phyloP scores from a whole-genome alignment of 2,113 vertebrate species.

The Silurus asotus region DNA sequence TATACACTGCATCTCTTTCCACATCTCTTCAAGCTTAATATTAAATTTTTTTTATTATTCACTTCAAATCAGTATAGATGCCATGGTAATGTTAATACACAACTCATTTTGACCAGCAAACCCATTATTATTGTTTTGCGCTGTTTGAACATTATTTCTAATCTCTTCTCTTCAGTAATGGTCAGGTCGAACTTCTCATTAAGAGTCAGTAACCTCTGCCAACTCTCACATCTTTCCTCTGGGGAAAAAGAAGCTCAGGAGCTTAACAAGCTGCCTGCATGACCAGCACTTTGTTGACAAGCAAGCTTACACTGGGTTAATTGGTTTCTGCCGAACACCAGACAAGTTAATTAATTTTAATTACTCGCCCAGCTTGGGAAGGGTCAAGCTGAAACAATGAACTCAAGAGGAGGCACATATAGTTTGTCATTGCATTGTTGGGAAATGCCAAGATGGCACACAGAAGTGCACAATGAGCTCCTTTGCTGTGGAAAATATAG shows the following conservation, averaged over 20 bases:
- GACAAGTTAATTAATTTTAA: conserved; percentile 76
- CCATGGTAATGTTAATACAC: not conserved
- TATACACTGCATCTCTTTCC: not conserved
- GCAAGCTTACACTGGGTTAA: conserved; percentile 62
- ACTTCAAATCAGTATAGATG: not conserved
- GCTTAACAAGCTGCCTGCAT: conserved; percentile 56
- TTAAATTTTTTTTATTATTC: not conserved
- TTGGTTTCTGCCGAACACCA: conserved; percentile 66
- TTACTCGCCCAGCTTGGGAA: conserved; percentile 59
- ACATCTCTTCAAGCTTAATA: not conserved
- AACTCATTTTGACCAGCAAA: conserved; percentile 11
- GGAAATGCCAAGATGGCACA: not conserved
- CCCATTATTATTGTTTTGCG: conserved; percentile 49
- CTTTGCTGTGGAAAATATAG: not conserved
- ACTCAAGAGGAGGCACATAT: conserved; percentile 34
- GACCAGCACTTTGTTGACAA: conserved; percentile 67
- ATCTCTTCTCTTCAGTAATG: conserved; percentile 33
- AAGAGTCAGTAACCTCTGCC: conserved; percentile 56
- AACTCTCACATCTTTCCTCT: conserved; percentile 69
- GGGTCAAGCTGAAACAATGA: conserved; percentile 57
- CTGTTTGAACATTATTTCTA: conserved; percentile 32
- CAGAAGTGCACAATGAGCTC: not conserved
- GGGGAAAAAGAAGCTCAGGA: conserved; percentile 45
- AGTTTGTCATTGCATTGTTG: conserved; percentile 33
- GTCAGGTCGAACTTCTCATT: conserved; percentile 63